phyloP scores from a whole-genome alignment of 2,113 vertebrate species.

The Macquaria ambigua region DNA sequence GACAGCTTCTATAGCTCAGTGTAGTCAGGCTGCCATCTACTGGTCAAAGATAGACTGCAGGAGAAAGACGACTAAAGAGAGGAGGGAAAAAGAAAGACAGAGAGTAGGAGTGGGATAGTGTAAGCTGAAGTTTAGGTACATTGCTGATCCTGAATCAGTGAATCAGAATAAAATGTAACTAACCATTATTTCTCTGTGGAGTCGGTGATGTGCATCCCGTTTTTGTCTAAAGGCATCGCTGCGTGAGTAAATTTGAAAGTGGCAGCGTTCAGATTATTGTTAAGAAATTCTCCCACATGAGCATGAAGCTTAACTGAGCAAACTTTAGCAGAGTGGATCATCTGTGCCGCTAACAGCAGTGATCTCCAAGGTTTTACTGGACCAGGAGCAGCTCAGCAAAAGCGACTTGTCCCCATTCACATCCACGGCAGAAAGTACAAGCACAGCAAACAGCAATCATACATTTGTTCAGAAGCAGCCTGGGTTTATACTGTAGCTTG shows the following conservation, averaged over 20 bases:
- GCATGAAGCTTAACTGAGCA: not conserved
- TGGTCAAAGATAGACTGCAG: conserved; percentile 55
- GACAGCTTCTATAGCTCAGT: conserved; percentile 47
- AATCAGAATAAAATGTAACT: conserved; percentile 6
- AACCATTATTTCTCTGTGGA: not conserved
- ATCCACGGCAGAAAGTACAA: not conserved
- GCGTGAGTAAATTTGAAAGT: not conserved
- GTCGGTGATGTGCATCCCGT: not conserved
- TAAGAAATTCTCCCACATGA: not conserved
- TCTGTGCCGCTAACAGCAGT: too few species aligned
- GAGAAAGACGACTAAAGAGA: not conserved
- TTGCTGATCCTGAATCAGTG: not conserved
- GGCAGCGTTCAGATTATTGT: not conserved
- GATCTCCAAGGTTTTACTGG: not conserved
- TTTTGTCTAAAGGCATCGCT: not conserved
- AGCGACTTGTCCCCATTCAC: not conserved
- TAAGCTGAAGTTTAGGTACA: not conserved
- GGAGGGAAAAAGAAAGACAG: too few species aligned
- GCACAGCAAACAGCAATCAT: not conserved
- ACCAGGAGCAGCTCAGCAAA: not conserved
- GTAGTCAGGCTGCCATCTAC: conserved; percentile 77
- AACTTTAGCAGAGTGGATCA: not conserved
- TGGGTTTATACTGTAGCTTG: not conserved
- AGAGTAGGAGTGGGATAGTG: not conserved
- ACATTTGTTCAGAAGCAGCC: not conserved